Conservation (phyloP, 92 coral and sea anemone species). For the Heteractis magnifica region DNA sequence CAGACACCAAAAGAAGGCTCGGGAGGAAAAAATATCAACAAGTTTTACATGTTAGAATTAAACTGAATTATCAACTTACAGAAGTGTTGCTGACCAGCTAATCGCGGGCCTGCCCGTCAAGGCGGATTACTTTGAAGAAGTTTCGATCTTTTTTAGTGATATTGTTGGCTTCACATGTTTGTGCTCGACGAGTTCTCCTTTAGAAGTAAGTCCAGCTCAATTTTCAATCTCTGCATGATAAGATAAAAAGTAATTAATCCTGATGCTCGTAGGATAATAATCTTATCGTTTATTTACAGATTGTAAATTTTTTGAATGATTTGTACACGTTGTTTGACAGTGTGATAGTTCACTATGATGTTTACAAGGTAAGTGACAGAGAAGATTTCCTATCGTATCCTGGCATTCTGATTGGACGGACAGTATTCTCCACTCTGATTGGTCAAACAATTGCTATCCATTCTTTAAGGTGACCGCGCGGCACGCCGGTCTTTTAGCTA, state of each 20-base stretch:
- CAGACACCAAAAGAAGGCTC: no score
- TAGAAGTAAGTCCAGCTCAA: conserved; percentile 54
- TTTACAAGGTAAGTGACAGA: conserved; percentile 66
- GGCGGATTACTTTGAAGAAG: conserved; percentile 83
- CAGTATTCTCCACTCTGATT: no score
- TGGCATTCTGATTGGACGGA: no score
- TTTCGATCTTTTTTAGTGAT: conserved; percentile 88
- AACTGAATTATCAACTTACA: conserved; percentile 6
- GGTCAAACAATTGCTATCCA: background rate
- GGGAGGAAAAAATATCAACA: background rate
- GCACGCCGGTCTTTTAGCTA: no score
- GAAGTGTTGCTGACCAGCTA: conserved; percentile 91
- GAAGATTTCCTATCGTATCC: no score
- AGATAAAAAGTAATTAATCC: background rate
- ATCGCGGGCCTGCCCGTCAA: conserved; percentile 78
- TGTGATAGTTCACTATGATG: conserved; percentile 69
- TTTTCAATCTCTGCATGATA: background rate
- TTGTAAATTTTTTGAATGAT: conserved; percentile 79
- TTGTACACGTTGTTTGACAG: conserved; percentile 83
- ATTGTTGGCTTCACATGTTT: conserved; percentile 84
- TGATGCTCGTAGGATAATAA: background rate
- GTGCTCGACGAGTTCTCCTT: conserved; percentile 76
- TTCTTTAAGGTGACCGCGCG: background rate
- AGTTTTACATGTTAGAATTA: background rate
- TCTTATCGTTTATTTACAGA: conserved; percentile 34